Percentiles rank a stretch among this genome's conserved stretches.
phyloP scores from a whole-genome alignment of 2,797 vertebrate species.

The Amblyraja radiata region DNA sequence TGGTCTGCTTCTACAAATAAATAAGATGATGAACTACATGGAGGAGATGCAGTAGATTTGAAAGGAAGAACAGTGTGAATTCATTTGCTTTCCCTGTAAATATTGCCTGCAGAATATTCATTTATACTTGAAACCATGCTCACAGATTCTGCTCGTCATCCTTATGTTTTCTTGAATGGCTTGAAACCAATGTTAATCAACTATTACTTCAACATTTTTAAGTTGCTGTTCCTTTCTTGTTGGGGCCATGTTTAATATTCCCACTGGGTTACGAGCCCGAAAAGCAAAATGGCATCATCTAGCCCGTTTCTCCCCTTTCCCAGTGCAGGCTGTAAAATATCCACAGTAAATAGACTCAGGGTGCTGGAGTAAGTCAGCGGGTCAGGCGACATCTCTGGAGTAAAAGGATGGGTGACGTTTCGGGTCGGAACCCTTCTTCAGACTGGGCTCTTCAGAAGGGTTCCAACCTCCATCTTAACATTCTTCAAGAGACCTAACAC shows the following conservation, averaged over 20 bases:
- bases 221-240: background rate
- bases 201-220: too few relatives aligned
- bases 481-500: too few relatives aligned
- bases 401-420: too few relatives aligned
- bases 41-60: background rate
- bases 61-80: background rate
- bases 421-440: too few relatives aligned
- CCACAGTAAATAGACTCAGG: too few relatives aligned
- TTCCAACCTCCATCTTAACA: too few relatives aligned
- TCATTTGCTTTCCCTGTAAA: background rate
- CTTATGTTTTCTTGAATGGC: background rate
- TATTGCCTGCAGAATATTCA: background rate
- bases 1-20: background rate
- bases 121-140: background rate
- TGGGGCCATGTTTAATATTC: background rate
- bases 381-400: too few relatives aligned
- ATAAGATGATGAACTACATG: background rate
- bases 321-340: background rate
- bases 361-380: too few relatives aligned
- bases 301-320: background rate
- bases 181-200: background rate
- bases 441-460: too few relatives aligned
- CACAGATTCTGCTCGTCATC: background rate
- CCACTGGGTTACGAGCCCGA: background rate
- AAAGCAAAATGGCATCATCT: background rate